Evolutionary conservation across 2,113 vertebrate species (phyloP).

Genomic region (Onychorhynchus coronatus): DNA sequence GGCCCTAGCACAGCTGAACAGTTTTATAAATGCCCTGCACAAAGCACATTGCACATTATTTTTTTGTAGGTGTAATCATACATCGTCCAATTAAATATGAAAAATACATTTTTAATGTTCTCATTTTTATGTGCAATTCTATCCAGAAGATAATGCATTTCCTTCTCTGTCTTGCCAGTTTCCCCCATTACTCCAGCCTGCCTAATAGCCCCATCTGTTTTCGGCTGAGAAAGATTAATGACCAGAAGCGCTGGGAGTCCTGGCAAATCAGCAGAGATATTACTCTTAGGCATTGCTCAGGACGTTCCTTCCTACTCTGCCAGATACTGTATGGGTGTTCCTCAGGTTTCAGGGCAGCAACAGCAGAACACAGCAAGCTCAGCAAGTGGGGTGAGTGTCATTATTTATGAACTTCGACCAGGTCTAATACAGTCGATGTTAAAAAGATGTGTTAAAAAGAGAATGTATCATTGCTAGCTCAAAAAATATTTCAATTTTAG

Average conservation of each 20-base stretch:
- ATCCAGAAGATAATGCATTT: conserved; percentile 40
- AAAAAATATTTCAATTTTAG: neutral
- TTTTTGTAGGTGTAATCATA: conserved; percentile 19
- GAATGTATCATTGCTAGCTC: neutral
- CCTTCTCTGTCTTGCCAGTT: conserved; percentile 24
- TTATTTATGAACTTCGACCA: neutral
- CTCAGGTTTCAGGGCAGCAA: neutral
- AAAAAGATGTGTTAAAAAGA: neutral
- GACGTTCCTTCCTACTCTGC: neutral
- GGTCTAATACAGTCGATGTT: too few species aligned
- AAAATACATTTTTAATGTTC: conserved; percentile 56
- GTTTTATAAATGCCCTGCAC: conserved; percentile 16
- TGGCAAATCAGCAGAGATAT: conserved; percentile 42
- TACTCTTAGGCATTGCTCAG: conserved; percentile 8
- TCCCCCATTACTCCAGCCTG: conserved; percentile 16
- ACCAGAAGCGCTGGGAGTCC: conserved; percentile 3
- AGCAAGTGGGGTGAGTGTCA: neutral
- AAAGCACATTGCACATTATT: conserved; percentile 41
- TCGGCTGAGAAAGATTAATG: conserved; percentile 54
- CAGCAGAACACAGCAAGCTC: neutral
- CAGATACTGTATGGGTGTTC: neutral
- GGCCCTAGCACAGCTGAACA: neutral
- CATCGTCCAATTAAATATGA: conserved; percentile 61
- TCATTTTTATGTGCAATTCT: conserved; percentile 24
- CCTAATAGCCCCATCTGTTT: conserved; percentile 61